Conservation (phyloP, 2,888 invertebrate species). For the Tribolium freemani region DNA sequence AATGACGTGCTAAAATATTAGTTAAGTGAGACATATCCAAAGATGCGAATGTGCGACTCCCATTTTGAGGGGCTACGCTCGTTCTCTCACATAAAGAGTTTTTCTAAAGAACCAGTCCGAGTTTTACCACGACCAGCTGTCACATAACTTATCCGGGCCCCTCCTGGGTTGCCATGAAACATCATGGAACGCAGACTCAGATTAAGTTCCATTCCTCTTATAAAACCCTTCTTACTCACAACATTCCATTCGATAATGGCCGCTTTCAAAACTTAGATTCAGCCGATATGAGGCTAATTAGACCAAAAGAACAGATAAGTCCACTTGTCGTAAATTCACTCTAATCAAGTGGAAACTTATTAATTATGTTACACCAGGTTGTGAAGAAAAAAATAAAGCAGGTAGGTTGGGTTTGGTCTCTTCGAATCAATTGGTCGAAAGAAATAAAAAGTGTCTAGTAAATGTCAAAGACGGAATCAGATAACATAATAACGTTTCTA, state of each 20-base stretch:
- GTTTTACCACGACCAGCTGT: conserved; percentile 59
- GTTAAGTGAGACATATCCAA: conserved; percentile 40
- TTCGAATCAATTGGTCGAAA: conserved; percentile 44
- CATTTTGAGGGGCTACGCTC: conserved; percentile 34
- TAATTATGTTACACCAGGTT: neutral
- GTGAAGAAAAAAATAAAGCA: conserved; percentile 5
- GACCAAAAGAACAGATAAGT: neutral
- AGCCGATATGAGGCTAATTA: conserved; percentile 15
- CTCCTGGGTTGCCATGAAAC: conserved; percentile 50
- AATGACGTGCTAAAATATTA: conserved; percentile 53
- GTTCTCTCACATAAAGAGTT: conserved; percentile 29
- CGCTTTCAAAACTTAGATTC: conserved; percentile 21
- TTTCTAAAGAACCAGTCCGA: conserved; percentile 50
- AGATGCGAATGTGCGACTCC: conserved; percentile 4
- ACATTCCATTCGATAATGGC: conserved; percentile 35
- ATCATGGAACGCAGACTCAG: conserved; percentile 34
- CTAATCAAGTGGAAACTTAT: neutral
- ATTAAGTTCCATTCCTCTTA: conserved; percentile 18
- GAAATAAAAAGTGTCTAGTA: conserved; percentile 52
- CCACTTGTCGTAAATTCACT: neutral
- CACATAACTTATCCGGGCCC: conserved; percentile 59
- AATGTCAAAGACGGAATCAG: conserved; percentile 60
- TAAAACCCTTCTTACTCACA: conserved; percentile 24
- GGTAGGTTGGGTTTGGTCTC: conserved; percentile 27
- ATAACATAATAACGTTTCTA: conserved; percentile 62